Conservation (phyloP, 2,113 vertebrate genomes). For the Poeciliopsis retropinna region DNA sequence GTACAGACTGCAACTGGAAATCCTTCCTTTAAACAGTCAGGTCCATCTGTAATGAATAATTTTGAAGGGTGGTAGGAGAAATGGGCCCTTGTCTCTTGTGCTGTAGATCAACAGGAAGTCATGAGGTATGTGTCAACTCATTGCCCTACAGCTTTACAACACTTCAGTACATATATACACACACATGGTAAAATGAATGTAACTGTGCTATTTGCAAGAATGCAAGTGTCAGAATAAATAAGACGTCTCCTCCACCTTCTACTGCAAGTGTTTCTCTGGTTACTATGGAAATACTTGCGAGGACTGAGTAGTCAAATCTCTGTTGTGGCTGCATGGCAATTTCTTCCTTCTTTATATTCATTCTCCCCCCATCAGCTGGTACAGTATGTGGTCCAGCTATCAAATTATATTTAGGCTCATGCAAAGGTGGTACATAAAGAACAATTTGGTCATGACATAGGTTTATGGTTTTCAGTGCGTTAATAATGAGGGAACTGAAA, state of each 20-base stretch:
- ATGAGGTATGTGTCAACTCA: neutral
- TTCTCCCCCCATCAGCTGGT: conserved; percentile 48
- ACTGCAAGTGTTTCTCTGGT: conserved; percentile 25
- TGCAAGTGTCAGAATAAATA: neutral
- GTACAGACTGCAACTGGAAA: neutral
- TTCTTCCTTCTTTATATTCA: conserved; percentile 12
- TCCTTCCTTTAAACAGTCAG: neutral
- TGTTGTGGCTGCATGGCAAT: conserved; percentile 9
- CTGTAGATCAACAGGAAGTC: neutral
- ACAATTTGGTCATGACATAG: neutral
- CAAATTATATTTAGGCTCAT: neutral
- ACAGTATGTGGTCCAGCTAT: too few relatives aligned
- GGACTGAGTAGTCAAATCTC: conserved; percentile 8
- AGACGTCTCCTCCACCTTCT: neutral
- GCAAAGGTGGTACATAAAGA: neutral
- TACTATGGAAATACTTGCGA: conserved; percentile 42
- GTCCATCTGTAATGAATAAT: neutral
- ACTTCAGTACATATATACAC: neutral
- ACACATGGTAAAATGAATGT: neutral
- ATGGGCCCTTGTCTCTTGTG: neutral
- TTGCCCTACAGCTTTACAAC: neutral
- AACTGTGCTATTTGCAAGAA: neutral
- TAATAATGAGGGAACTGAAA: neutral
- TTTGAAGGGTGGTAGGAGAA: neutral
- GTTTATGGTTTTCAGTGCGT: neutral